Base-by-base conservation (phyloP, 2,113 vertebrate species). In the Camelus dromedarius region DNA sequence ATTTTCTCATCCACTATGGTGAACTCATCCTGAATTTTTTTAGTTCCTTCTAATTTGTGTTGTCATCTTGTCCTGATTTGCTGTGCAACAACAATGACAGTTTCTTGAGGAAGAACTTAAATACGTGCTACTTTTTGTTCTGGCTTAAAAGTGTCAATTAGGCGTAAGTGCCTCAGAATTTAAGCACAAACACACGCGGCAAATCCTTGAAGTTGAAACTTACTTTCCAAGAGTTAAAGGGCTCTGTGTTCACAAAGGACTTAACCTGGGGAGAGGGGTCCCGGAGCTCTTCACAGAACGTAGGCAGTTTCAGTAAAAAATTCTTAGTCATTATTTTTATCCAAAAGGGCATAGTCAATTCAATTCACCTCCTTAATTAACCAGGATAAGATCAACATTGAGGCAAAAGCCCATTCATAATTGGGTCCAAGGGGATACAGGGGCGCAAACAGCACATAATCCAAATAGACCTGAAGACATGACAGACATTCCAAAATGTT, bases 321-420 rank as follows among this genome's bases (percentile, higher is more conserved):
- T 96, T 97, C 96, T 72, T 66, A 97, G 95, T 91, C 95, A 96
- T 98, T 98, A 97, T 97, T 98, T 98, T 92, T 76, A 82, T 97
- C 85, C 70, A 89, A 81, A 97, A 98, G 92, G 73, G 66, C 69
- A 9, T 64, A 82, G 93, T 98, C 95, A 98, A 98, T 98, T 97
- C 96, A 97, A 60, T 98, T 89, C 96, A 97, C 79, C 97, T 98
- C 95, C 88, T 97, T 98, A 98, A 98, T 98, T 98, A 98, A 97
- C 97, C 97, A 90, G 97, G 95, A 98, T 98, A 98, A 98, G 93
- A 97, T 98, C 98, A 96, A 97, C 50, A 72, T 50, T 98, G 96
- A 98, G 88, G 92, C 91, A 92, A 98, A 98, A 98, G 52, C 95
- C 93, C 95, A 95, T 97, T 98, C 97, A 97, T 98, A 98, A 98